Base-by-base conservation (phyloP, 1,140 invertebrate species). In the Zaprionus taronus region DNA sequence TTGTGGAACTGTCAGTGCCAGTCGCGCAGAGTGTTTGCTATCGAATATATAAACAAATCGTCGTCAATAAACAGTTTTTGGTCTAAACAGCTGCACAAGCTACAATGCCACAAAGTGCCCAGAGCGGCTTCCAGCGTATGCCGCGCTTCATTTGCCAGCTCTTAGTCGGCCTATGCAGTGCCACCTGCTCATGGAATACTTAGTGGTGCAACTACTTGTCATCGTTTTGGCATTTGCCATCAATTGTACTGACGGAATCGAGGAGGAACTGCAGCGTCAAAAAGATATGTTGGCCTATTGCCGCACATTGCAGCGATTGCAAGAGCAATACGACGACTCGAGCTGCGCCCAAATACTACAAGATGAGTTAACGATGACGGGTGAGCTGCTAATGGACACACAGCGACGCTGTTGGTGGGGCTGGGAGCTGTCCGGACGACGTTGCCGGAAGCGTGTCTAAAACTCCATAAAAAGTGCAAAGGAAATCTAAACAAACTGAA, bases 251-350 rank as follows among this genome's bases (percentile, higher is more conserved):
- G 15, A 55, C 4, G 47, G 72, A 55, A 67, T 78, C 15, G 63
- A 73, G 11, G 9, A 77, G 36, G 69, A 79, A 34, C 34, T 85
- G 11, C 49, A 61, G 31, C 26, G 53, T 5, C 69, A 74, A 17
- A 24, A 57, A 20, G 73, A 86, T 34, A 87, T 72, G 61, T 34
- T 78, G 57, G 73, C 71, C 77, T 86, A 77, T 49, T 86, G 83
- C 41, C 75, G 68, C 1, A n/a, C 44, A 34, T 55, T 83, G n/a
- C 70, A 80, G 34, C 67, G 41, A 15, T 17, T 62, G 17, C 56
- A 57, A n/a, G 69, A 68, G 6, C 24, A 55, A 3, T 56, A 47
- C 5, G 73, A 72, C 4, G 31, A 26, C 12, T 55, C 60, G n/a
- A 51, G 22, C 5, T 87, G 77, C 51, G 63, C 41, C 14, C 12